These are phyloP conservation scores for Bursaphelenchus okinawaensis DNA, from an alignment of 2,888 invertebrate species.

Conservation along the genomic window DNA sequence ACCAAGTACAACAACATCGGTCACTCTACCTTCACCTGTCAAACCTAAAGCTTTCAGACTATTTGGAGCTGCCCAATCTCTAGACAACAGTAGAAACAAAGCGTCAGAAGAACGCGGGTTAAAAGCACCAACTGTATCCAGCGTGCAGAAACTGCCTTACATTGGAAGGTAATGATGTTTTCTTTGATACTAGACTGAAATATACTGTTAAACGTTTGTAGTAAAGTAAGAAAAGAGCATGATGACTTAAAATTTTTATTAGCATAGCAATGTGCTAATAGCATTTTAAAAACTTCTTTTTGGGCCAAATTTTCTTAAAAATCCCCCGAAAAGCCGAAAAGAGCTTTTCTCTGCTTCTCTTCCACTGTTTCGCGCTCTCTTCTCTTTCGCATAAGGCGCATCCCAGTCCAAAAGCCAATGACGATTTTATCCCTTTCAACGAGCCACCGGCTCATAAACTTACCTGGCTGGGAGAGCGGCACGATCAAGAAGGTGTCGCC, in stretches of 20 bases:
- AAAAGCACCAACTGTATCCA: neutral
- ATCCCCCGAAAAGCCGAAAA: too few relatives aligned
- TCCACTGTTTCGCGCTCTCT: neutral
- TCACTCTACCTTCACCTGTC: slow-evolving; percentile 15
- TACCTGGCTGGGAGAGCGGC: slow-evolving; percentile 72
- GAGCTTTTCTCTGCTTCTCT: neutral
- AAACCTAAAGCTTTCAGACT: slow-evolving; percentile 8
- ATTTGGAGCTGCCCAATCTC: slow-evolving; percentile 4
- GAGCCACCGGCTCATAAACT: slow-evolving; percentile 58
- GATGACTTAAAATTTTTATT: too few relatives aligned
- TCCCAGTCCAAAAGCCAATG: neutral
- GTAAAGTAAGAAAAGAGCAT: too few relatives aligned
- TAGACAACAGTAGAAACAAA: neutral
- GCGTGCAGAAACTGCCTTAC: slow-evolving; percentile 6
- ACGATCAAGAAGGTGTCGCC: slow-evolving; percentile 70
- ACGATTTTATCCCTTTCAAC: neutral
- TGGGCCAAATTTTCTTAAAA: too few relatives aligned
- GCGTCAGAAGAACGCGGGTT: neutral
- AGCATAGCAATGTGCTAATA: too few relatives aligned
- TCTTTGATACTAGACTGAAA: too few relatives aligned
- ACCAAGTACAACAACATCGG: neutral
- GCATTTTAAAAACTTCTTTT: too few relatives aligned
- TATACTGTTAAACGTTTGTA: too few relatives aligned
- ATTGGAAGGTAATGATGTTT: slow-evolving; percentile 6
- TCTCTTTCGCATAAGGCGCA: neutral